Conservation (phyloP, 2,888 invertebrate genomes). For the Danaus chrysippus region DNA sequence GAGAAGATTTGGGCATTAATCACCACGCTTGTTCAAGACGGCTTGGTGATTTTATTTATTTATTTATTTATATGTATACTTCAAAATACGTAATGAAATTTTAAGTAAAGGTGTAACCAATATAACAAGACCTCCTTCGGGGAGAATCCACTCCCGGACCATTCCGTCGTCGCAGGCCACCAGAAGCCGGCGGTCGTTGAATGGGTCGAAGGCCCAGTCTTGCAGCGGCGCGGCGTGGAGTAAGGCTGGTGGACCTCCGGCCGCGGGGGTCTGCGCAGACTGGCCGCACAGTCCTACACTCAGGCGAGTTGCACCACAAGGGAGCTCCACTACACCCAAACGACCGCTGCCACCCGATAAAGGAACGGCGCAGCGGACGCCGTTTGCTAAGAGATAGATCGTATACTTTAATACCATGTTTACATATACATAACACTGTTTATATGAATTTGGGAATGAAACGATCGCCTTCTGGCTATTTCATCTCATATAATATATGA, state of each 20-base stretch:
- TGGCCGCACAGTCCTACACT: conserved; percentile 91
- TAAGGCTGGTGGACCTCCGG: conserved; percentile 84
- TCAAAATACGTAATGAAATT: not conserved
- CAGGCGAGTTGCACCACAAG: conserved; percentile 51
- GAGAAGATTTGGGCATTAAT: too few species aligned
- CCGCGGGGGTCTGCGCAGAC: conserved; percentile 75
- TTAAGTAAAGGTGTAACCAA: too few species aligned
- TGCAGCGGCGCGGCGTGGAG: conserved; percentile 93
- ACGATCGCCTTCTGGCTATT: too few species aligned
- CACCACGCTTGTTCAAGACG: too few species aligned
- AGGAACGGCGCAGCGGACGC: conserved; percentile 92
- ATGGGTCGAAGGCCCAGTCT: conserved; percentile 98
- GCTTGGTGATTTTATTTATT: too few species aligned
- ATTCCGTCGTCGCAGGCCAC: conserved; percentile 95
- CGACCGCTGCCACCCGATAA: conserved; percentile 81
- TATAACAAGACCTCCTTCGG: conserved; percentile 76
- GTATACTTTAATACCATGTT: not conserved
- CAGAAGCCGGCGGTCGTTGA: conserved; percentile 86
- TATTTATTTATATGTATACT: not conserved
- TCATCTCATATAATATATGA: too few species aligned
- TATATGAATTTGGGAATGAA: too few species aligned
- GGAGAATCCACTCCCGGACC: conserved; percentile 89
- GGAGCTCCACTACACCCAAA: conserved; percentile 87
- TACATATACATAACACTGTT: not conserved
- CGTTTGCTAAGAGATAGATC: conserved; percentile 81